Conservation (phyloP, 2,113 vertebrate genomes). For the Gymnogyps californianus region DNA sequence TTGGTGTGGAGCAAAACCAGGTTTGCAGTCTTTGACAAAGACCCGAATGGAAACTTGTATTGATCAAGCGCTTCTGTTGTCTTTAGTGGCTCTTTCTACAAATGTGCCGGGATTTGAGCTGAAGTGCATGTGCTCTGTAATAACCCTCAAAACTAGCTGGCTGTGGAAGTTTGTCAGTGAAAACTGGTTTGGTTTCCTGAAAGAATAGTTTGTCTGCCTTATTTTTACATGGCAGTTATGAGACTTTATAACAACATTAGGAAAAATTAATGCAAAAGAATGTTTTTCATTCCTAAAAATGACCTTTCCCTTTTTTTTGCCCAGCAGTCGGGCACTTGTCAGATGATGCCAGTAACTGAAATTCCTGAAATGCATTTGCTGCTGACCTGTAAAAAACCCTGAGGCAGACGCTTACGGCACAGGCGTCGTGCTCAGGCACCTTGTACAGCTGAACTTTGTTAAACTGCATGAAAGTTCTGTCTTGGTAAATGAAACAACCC, state of each 20-base stretch:
- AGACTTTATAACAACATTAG: neutral
- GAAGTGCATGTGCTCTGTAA: neutral
- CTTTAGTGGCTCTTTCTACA: neutral
- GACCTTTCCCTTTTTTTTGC: conserved; percentile 15
- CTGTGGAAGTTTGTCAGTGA: neutral
- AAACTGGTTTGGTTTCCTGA: neutral
- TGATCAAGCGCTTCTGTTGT: neutral
- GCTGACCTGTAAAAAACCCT: neutral
- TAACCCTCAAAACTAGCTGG: neutral
- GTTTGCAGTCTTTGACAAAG: neutral
- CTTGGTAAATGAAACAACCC: neutral
- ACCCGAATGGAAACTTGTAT: rapidly evolving
- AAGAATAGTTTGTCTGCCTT: neutral
- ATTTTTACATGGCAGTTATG: neutral
- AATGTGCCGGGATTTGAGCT: neutral
- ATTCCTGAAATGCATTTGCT: neutral
- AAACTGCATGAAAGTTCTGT: conserved; percentile 17
- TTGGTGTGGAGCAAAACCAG: too few relatives aligned
- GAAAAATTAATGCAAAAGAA: neutral
- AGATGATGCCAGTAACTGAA: neutral
- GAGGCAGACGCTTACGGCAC: neutral
- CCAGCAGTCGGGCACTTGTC: neutral
- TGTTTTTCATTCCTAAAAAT: conserved; percentile 30
- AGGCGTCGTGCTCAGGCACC: neutral
- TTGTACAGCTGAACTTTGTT: neutral